These are phyloP conservation scores for Diceros bicornis DNA, from an alignment of 2,797 vertebrate genomes.

Conservation along the genomic window DNA sequence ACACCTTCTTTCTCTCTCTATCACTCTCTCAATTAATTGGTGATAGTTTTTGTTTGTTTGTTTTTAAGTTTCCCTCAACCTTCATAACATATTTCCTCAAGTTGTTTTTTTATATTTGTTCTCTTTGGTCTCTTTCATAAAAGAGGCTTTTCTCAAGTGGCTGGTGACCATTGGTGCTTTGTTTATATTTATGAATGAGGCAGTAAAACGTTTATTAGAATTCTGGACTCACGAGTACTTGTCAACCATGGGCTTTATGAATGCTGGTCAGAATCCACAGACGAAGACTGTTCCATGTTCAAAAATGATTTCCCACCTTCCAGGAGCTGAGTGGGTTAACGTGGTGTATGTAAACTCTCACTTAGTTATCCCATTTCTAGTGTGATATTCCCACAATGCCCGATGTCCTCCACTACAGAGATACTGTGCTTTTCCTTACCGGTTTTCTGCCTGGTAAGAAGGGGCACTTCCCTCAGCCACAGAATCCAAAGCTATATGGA, in stretches of 20 bases:
- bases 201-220: neutral
- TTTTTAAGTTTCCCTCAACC: neutral
- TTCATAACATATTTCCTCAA: neutral
- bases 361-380: neutral
- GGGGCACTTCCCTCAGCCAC: neutral
- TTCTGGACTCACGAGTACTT: neutral
- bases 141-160: neutral
- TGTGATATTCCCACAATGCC: neutral
- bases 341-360: neutral
- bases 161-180: neutral
- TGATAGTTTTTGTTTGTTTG: neutral
- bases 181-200: neutral
- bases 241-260: neutral
- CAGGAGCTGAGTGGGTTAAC: neutral
- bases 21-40: neutral
- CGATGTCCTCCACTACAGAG: neutral
- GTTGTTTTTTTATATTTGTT: neutral
- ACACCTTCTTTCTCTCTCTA: neutral
- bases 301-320: neutral
- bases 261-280: neutral
- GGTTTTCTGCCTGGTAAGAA: neutral
- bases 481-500: neutral
- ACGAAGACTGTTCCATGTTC: neutral
- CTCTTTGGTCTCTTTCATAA: neutral
- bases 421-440: neutral